Evolutionary conservation across 2,888 invertebrate genomes (phyloP).

Genomic region (Polyommatus iphigenia): DNA sequence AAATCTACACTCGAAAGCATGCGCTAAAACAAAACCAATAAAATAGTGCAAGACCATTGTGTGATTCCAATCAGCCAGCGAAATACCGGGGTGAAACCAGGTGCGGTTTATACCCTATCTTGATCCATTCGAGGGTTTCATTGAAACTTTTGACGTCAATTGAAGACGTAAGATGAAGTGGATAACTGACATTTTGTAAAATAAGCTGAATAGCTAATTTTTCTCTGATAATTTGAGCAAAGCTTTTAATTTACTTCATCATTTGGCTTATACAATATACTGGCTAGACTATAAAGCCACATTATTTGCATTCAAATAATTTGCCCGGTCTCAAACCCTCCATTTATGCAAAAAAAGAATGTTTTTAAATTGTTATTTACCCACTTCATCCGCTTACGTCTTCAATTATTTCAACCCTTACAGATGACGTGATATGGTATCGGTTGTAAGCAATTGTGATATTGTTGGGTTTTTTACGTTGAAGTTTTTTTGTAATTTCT

Average conservation of each 20-base stretch:
- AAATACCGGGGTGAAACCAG: constrained; percentile 69
- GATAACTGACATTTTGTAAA: too few species aligned
- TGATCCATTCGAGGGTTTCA: constrained; percentile 74
- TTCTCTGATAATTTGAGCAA: too few species aligned
- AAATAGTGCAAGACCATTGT: constrained; percentile 45
- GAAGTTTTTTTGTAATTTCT: constrained; percentile 55
- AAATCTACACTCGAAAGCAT: neutral
- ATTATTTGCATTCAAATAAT: too few species aligned
- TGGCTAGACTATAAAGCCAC: too few species aligned
- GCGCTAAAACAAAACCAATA: constrained; percentile 1
- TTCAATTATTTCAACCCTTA: constrained; percentile 74
- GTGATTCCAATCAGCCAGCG: constrained; percentile 60
- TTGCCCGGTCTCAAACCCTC: too few species aligned
- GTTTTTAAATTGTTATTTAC: too few species aligned
- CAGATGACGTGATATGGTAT: constrained; percentile 74
- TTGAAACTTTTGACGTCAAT: constrained; percentile 70
- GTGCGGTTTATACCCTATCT: constrained; percentile 71
- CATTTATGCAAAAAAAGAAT: too few species aligned
- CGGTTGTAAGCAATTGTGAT: constrained; percentile 50
- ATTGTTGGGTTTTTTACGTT: neutral
- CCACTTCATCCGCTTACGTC: too few species aligned
- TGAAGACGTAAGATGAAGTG: too few species aligned
- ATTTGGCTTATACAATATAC: too few species aligned
- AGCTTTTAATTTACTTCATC: too few species aligned
- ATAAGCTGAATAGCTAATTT: too few species aligned